phyloP scores from a whole-genome alignment of 2,113 vertebrate species.

The Geococcyx californianus region DNA sequence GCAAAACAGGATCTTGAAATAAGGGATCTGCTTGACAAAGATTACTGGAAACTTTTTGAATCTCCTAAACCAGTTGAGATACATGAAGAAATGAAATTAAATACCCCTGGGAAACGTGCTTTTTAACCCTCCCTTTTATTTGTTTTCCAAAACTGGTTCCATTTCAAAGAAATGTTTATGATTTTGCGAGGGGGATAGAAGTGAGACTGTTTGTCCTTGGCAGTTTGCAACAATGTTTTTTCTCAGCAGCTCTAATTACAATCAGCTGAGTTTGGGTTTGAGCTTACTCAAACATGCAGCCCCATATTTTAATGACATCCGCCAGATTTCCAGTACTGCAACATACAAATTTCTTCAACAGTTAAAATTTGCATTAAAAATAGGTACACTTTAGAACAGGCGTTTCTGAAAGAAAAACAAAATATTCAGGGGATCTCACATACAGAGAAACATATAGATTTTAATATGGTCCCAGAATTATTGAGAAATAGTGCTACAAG shows the following conservation, averaged over 20 bases:
- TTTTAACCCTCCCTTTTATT: background rate
- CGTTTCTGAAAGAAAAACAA: background rate
- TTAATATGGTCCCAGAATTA: background rate
- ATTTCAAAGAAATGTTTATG: slow-evolving; percentile 51
- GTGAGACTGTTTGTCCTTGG: slow-evolving; percentile 20
- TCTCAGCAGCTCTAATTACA: slow-evolving; percentile 44
- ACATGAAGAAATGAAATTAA: slow-evolving; percentile 26
- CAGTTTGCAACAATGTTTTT: slow-evolving; percentile 7
- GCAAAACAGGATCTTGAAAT: slow-evolving; percentile 46
- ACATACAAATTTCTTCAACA: background rate
- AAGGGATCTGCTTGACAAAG: background rate
- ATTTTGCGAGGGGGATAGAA: slow-evolving; percentile 13
- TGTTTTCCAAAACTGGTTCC: background rate
- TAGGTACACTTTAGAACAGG: background rate
- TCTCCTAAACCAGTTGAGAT: background rate
- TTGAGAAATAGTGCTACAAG: background rate
- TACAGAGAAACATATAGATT: background rate
- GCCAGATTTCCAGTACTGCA: slow-evolving; percentile 5
- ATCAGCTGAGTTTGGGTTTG: slow-evolving; percentile 40
- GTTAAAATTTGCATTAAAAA: background rate
- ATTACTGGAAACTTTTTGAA: slow-evolving; percentile 26
- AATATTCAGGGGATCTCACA: background rate
- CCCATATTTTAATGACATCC: background rate
- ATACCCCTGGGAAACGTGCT: slow-evolving; percentile 21
- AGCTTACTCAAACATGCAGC: background rate